Evolutionary conservation across 2,113 vertebrate species (phyloP), one percentile per base, ranked within the genome.

Genomic region (Coryphaenoides rupestris): DNA sequence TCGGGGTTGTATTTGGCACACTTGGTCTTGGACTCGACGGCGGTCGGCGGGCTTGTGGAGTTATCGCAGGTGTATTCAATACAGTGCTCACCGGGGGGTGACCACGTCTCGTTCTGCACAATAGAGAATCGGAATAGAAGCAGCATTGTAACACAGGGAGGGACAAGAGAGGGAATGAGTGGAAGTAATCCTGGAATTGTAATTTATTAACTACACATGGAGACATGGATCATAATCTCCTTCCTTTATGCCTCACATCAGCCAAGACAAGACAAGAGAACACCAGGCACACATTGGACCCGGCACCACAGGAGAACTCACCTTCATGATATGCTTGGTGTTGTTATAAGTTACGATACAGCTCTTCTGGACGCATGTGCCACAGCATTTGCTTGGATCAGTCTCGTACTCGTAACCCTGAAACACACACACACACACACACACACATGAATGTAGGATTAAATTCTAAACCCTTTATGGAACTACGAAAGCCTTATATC

Each of bases 41-140:
- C 1, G 46, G 77, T 17, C 12, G 80, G n/a, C 1, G 88, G 76
- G 6, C 82, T 76, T 14, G 87, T 83, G 3, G 72, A 53, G 2
- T 65, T 62, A 56, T 87, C 83, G 63, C 96, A 98, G 56, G 14
- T 87, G 70, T 95, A 96, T 1, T 76, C 21, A 0, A 79, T 88
- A 81, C 96, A 98, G 1, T 85, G 84, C 74, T 95, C 87, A 50
- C 28, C 22, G 0, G 81, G 55, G 0, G 84, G 46, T 2, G 73
- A 59, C 84, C 87, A 90, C 2, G 81, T 90, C 1, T 79, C 3
- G 1, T 87, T 86, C 52, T 40, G 33, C 33, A n/a, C n/a, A n/a
- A n/a, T n/a, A n/a, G n/a, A n/a, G 9, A 40, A 40, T 40, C 33
- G 13, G 33, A 40, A 40, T 40, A 40, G 33, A 7, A 12, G 33